These are phyloP conservation scores for Arbacia lixula DNA, from an alignment of 53 echinoderm and acorn worm genomes.

Conservation along the genomic window DNA sequence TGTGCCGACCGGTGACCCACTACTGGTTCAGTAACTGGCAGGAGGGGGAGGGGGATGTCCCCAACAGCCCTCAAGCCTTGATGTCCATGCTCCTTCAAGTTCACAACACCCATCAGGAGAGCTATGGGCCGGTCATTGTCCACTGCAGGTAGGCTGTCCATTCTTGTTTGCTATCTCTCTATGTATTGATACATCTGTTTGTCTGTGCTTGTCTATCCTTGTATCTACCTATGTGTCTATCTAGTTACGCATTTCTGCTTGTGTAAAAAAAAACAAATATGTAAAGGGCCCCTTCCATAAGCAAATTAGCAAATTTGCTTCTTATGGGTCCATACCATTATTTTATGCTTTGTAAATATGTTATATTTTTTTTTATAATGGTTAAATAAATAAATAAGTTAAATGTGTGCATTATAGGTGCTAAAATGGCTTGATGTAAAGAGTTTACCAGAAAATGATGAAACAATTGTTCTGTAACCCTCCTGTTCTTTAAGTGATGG, in stretches of 20 bases:
- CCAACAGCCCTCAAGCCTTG: conserved; percentile 55
- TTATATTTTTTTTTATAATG: no score
- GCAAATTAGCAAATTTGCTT: no score
- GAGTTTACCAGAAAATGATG: no score
- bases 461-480: not conserved
- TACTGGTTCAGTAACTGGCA: conserved; percentile 81
- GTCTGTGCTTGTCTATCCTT: not conserved
- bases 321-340: no score
- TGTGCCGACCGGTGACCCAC: conserved; percentile 82
- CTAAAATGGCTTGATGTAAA: no score
- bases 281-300: no score
- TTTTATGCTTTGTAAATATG: not conserved
- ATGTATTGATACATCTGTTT: not conserved
- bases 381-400: no score
- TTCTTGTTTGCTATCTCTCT: not conserved
- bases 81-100: conserved; percentile 76
- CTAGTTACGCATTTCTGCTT: no score
- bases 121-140: conserved; percentile 74
- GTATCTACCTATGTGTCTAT: no score
- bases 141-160: conserved; percentile 76
- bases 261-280: no score
- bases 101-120: conserved; percentile 75
- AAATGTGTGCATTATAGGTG: no score
- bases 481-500: conserved; percentile 66
- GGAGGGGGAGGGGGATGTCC: conserved; percentile 33